These are phyloP conservation scores for Aporophyla nigra DNA, from an alignment of 2,888 invertebrate species.

Conservation along the genomic window DNA sequence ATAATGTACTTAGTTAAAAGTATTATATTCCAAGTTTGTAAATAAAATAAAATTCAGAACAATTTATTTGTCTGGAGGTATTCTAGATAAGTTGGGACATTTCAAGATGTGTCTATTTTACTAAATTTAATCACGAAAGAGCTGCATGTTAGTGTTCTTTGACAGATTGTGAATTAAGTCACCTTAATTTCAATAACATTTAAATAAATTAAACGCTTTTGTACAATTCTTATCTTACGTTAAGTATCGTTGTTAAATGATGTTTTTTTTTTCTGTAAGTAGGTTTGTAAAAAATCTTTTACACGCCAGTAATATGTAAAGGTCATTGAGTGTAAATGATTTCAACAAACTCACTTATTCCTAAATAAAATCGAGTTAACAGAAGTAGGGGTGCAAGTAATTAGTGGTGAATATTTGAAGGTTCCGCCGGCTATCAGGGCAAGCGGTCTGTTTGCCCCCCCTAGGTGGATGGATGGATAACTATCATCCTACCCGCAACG, in stretches of 20 bases:
- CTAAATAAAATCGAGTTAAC: slow-evolving; percentile 18
- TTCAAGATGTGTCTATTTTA: not conserved
- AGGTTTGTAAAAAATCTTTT: not conserved
- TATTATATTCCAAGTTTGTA: not conserved
- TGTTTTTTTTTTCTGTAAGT: not conserved
- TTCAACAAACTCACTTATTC: not conserved
- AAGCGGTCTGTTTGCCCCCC: slow-evolving; percentile 52
- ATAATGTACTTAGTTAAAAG: not conserved
- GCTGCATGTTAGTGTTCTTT: not conserved
- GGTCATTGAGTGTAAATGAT: not conserved
- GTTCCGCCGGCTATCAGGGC: slow-evolving; percentile 51
- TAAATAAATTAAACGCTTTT: no score
- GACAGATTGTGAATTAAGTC: not conserved
- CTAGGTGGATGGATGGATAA: slow-evolving; percentile 17
- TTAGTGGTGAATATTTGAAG: slow-evolving; percentile 70
- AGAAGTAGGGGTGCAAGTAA: slow-evolving; percentile 51
- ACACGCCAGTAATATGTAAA: not conserved
- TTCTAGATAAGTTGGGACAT: not conserved
- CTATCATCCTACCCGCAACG: slow-evolving; percentile 25
- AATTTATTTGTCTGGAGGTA: not conserved
- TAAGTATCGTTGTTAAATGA: not conserved
- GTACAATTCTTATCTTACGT: no score
- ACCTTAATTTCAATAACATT: not conserved
- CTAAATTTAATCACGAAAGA: not conserved
- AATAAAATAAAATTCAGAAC: not conserved